Evolutionary conservation across 2,797 vertebrate genomes (phyloP), one percentile per base, ranked within the genome.

Genomic region (Clamator glandarius): DNA sequence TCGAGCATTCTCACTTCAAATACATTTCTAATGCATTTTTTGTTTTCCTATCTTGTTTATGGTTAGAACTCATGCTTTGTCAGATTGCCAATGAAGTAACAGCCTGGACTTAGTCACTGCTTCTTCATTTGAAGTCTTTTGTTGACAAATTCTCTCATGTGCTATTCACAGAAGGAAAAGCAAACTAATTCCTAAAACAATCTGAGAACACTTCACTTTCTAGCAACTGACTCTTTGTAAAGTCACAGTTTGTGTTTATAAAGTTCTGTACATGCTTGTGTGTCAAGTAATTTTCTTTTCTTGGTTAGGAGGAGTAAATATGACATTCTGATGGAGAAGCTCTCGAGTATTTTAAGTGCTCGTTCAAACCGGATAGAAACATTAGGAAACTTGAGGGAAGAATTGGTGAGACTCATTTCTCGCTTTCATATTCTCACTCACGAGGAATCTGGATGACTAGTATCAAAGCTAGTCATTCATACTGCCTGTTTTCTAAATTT

Each of bases 281-380:
- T 33, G 29, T 89, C 26, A 66, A 81, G 89, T 81, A 14, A 75
- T 44, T 83, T 57, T 61, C 42, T 68, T 95, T 44, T 95, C 68
- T 96, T 55, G 87, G 70, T 33, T 97, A 99, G 99, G 98, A 98
- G 98, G 92, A 98, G 98, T 90, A 99, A 99, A 78, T 99, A 99
- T 0, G 99, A 99, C 89, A 97, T 99, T 76, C 97, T 99, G 90
- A 99, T 99, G 98, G 99, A 99, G 97, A 97, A 97, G 18, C 97
- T 98, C 36, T 99, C 99, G 5, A 97, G 96, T 77, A 66, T 98
- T 33, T 98, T 99, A 51, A 98, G 97, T 78, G 96, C 97, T 12
- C 93, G 97, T 24, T 98, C 97, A 15, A 97, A 97, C 85, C 98
- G 98, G 78, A 97, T 98, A 5, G 97, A 98, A 87, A 98, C 98